Evolutionary conservation across 1,140 invertebrate genomes (phyloP).

Genomic region (Psilanteris sp.): DNA sequence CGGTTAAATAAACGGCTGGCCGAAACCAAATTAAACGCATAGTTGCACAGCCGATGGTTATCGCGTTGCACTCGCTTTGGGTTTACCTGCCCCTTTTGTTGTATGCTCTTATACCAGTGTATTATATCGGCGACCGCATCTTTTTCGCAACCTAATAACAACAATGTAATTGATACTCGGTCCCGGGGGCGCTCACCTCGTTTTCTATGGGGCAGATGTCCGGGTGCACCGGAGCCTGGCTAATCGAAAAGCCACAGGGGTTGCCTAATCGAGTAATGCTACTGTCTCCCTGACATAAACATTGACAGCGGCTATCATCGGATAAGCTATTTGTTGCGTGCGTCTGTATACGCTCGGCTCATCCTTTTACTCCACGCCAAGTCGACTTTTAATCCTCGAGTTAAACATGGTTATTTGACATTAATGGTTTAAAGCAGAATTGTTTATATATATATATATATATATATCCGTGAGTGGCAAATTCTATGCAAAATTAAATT

Average conservation of each 20-base stretch:
- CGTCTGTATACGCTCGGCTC: no score
- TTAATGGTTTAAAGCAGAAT: no score
- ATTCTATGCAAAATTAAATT: no score
- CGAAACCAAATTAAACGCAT: constrained; percentile 77
- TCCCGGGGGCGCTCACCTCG: constrained; percentile 28
- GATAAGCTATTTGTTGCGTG: no score
- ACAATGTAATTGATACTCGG: constrained; percentile 79
- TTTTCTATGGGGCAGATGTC: constrained; percentile 75
- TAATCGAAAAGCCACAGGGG: constrained; percentile 79
- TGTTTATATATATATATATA: no score
- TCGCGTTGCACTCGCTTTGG: constrained; percentile 65
- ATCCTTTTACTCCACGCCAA: no score
- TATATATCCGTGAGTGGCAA: no score
- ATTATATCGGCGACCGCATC: constrained; percentile 76
- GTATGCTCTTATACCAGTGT: constrained; percentile 78
- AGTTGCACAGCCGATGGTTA: constrained; percentile 77
- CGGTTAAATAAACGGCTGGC: constrained; percentile 67
- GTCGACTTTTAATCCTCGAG: no score
- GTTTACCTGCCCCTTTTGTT: constrained; percentile 64
- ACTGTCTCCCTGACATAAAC: constrained; percentile 71
- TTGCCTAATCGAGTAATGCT: constrained; percentile 77
- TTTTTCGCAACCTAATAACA: constrained; percentile 74
- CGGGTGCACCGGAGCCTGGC: constrained; percentile 66
- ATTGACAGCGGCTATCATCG: constrained; percentile 62
- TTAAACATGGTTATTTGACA: no score